phyloP scores from a whole-genome alignment of 1,140 invertebrate genomes.

The Zaprionus ornatus region DNA sequence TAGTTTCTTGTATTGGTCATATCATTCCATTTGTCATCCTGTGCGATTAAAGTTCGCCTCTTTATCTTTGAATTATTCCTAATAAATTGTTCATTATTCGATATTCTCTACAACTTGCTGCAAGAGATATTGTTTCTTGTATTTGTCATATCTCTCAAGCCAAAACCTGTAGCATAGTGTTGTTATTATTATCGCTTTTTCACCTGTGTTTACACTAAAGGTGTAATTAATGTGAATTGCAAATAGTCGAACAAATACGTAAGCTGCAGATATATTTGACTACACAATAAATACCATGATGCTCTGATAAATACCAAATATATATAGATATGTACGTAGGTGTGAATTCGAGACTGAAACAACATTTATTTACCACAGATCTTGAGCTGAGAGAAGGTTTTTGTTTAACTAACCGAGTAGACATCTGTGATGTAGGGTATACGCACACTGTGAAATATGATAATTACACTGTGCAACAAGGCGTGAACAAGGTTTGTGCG shows the following conservation, averaged over 20 bases:
- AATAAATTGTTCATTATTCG: too few species aligned
- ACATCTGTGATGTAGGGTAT: neutral
- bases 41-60: too few species aligned
- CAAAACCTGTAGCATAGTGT: neutral
- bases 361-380: neutral
- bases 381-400: neutral
- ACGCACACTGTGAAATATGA: neutral
- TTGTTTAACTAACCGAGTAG: neutral
- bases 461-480: slow-evolving; percentile 20
- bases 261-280: neutral
- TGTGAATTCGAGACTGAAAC: neutral
- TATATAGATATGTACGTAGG: neutral
- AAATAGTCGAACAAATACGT: slow-evolving; percentile 16
- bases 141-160: neutral
- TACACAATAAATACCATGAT: neutral
- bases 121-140: neutral
- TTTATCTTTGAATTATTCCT: too few species aligned
- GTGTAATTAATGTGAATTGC: slow-evolving; percentile 43
- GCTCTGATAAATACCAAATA: neutral
- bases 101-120: neutral
- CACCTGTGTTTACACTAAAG: slow-evolving; percentile 32
- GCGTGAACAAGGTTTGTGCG: neutral
- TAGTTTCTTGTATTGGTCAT: too few species aligned
- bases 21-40: too few species aligned
- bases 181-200: slow-evolving; percentile 16